Evolutionary conservation across 2,888 invertebrate genomes (phyloP), one percentile per base, ranked within the genome.

Genomic region (Tenthredo distinguenda): DNA sequence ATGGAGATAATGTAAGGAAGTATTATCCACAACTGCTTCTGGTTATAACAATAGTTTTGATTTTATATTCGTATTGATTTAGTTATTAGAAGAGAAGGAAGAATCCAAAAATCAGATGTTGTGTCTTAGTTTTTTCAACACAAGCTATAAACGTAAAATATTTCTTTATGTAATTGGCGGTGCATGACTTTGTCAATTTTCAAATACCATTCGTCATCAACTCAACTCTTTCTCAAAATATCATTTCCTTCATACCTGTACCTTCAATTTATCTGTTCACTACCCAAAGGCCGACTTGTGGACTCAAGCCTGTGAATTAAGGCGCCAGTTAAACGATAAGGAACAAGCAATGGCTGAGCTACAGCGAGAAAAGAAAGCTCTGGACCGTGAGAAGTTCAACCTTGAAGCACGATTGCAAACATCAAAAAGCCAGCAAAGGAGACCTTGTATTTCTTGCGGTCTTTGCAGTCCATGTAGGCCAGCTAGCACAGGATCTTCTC

Each of bases 371-470:
- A 93, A 94, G 74, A 92, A 93, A 81, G 93, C 93, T 40, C 87
- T 95, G 34, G 90, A 88, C 37, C 91, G 92, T 37, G 94, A 95
- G 84, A 95, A 94, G 86, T 92, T 92, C 55, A 92, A 92, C 85
- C 89, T 95, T 47, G 92, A 94, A 89, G 88, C 91, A 1, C 91
- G 93, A 87, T 87, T 94, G n/a, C 94, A 94, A 86, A 86, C 82
- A 21, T 87, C 86, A 26, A 91, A 90, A 79, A 86, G 84, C 50
- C 89, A 90, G 18, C 90, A 89, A 18, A 88, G 86, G 83, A 87
- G 85, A 40, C 15, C 84, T 21, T 85, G 83, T 31, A 31, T 84
- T 37, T 79, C 88, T 74, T 90, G 87, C 85, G 86, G 88, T 47
- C 86, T 89, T n/a, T 92, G 91, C 77, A 89, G 86, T 85, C 86